These are phyloP conservation scores for Cartodere bifasciata DNA, from an alignment of 2,888 invertebrate species.

Conservation along the genomic window DNA sequence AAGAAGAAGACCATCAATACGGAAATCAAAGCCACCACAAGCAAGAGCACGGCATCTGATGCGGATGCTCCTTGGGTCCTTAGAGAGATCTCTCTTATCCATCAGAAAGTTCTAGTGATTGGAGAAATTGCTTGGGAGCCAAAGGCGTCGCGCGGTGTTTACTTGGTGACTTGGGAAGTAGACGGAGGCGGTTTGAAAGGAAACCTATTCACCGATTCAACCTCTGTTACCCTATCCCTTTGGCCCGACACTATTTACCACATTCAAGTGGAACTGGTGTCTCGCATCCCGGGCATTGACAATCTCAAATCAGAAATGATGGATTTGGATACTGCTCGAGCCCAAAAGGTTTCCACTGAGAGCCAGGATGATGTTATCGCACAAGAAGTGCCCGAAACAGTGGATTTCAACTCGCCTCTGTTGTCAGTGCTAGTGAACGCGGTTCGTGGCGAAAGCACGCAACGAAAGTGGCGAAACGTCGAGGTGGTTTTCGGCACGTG, in stretches of 20 bases:
- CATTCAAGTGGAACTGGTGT: constrained; percentile 61
- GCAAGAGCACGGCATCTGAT: constrained; percentile 37
- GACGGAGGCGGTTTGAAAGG: constrained; percentile 71
- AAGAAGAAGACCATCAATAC: constrained; percentile 38
- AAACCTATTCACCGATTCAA: constrained; percentile 69
- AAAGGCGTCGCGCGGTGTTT: constrained; percentile 51
- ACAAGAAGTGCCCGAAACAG: constrained; percentile 27
- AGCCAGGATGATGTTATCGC: constrained; percentile 49
- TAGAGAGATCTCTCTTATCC: constrained; percentile 56
- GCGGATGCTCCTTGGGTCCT: constrained; percentile 46
- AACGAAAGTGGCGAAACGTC: constrained; percentile 41
- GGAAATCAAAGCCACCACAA: constrained; percentile 40
- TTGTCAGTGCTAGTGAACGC: constrained; percentile 51
- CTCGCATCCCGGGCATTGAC: constrained; percentile 46
- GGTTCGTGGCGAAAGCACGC: constrained; percentile 46
- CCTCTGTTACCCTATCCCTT: constrained; percentile 62
- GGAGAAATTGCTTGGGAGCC: constrained; percentile 65
- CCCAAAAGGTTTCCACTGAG: constrained; percentile 50
- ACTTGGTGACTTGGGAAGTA: constrained; percentile 74
- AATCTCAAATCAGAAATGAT: constrained; percentile 52
- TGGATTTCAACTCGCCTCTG: constrained; percentile 39
- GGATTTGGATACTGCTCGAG: constrained; percentile 50
- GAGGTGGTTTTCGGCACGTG: constrained; percentile 47
- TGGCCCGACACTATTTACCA: constrained; percentile 74
- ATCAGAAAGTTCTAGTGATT: constrained; percentile 57